Evolutionary conservation across 2,113 vertebrate genomes (phyloP).

Genomic region (Anguilla rostrata): DNA sequence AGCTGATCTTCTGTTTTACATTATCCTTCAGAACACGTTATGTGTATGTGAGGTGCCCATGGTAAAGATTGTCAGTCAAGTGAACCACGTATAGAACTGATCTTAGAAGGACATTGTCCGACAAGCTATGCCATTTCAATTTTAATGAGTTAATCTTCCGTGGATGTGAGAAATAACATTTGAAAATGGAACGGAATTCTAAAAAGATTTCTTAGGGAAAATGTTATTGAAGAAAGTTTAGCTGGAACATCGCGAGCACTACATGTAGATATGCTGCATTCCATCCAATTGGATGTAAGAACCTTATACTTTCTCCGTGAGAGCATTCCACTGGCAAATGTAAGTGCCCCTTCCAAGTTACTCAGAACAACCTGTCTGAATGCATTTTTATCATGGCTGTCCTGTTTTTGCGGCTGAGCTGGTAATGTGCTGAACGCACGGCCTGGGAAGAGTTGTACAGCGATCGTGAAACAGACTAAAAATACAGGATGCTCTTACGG

Average conservation of each 20-base stretch:
- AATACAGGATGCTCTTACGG: too few species aligned
- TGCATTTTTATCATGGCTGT: background rate
- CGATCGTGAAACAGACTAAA: too few species aligned
- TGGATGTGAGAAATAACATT: background rate
- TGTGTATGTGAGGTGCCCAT: slow-evolving; percentile 11
- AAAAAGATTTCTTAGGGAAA: background rate
- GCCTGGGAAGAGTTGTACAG: background rate
- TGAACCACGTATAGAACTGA: background rate
- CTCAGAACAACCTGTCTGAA: background rate
- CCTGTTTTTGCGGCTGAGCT: background rate
- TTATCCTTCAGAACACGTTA: slow-evolving; percentile 13
- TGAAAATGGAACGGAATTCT: background rate
- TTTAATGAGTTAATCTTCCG: background rate
- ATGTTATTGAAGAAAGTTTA: background rate
- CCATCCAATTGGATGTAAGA: background rate
- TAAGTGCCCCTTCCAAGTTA: background rate
- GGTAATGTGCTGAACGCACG: background rate
- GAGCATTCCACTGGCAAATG: background rate
- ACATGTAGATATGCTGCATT: background rate
- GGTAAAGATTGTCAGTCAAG: background rate
- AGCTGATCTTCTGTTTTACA: slow-evolving; percentile 2
- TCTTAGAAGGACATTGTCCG: background rate
- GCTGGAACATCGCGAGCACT: background rate
- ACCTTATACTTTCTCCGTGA: background rate
- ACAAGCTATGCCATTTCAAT: background rate